Evolutionary conservation across 2,113 vertebrate genomes (phyloP).

Genomic region (Ctenodactylus gundi): DNA sequence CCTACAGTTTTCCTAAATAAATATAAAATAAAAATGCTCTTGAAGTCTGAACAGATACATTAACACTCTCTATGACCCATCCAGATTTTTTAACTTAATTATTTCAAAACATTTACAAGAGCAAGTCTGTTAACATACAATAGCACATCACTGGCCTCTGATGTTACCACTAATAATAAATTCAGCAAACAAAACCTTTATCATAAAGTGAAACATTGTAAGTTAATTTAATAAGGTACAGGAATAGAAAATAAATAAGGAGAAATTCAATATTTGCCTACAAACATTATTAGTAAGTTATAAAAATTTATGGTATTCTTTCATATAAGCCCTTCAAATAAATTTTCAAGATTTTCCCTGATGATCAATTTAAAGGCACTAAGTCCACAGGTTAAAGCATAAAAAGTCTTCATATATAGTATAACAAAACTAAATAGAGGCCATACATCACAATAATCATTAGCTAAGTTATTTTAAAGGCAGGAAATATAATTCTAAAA

Average conservation of each 20-base stretch:
- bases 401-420: constrained; percentile 38
- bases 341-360: constrained; percentile 54
- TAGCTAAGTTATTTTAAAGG: constrained; percentile 17
- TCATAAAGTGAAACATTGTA: not conserved
- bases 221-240: constrained; percentile 69
- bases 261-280: constrained; percentile 40
- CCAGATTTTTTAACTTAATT: not conserved
- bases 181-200: constrained; percentile 50
- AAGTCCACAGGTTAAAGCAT: constrained; percentile 64
- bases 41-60: not conserved
- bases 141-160: constrained; percentile 48
- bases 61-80: not conserved
- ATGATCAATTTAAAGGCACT: constrained; percentile 79
- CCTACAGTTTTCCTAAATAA: constrained; percentile 27
- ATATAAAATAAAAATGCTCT: not conserved
- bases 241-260: constrained; percentile 56
- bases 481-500: not conserved
- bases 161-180: constrained; percentile 31
- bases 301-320: constrained; percentile 64
- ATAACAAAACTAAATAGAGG: constrained; percentile 31
- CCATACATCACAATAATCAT: not conserved
- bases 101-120: not conserved
- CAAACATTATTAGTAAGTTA: constrained; percentile 60
- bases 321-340: constrained; percentile 66
- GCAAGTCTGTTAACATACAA: not conserved